Percentiles rank a stretch among this genome's conserved stretches.
phyloP scores from a whole-genome alignment of 2,797 vertebrate species.

The Columba guinea region DNA sequence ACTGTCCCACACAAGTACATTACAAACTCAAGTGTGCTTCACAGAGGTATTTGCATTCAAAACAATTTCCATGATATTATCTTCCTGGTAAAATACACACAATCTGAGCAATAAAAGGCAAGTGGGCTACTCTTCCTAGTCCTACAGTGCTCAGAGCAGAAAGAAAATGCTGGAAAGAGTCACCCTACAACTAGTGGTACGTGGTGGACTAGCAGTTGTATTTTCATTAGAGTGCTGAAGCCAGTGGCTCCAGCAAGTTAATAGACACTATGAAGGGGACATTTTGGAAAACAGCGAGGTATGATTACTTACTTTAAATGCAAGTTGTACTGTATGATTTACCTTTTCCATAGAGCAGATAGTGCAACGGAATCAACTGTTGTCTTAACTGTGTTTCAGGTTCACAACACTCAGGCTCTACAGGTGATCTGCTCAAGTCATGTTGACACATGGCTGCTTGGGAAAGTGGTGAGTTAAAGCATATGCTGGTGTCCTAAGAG shows the following conservation, averaged over 20 bases:
- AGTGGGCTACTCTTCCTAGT: neutral
- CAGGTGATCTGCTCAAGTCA: neutral
- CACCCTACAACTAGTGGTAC: neutral
- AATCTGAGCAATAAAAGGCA: neutral
- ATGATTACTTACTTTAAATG: neutral
- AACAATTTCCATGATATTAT: neutral
- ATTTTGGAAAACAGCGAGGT: neutral
- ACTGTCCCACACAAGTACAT: neutral
- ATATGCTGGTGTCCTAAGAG: neutral
- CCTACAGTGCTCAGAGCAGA: neutral
- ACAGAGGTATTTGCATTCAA: neutral
- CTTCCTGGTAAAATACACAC: neutral
- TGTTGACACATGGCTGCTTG: neutral
- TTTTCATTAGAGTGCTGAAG: neutral
- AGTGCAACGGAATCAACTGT: neutral
- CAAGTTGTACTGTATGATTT: neutral
- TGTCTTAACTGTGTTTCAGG: neutral
- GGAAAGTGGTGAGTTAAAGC: neutral
- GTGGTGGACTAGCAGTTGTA: neutral
- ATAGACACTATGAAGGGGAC: neutral
- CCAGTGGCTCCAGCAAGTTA: neutral
- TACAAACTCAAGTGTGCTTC: neutral
- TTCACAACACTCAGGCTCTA: neutral
- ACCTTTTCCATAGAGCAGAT: neutral
- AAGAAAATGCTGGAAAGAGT: neutral